Conservation (phyloP, 2,113 vertebrate genomes). For the Rhadina sibilatrix region DNA sequence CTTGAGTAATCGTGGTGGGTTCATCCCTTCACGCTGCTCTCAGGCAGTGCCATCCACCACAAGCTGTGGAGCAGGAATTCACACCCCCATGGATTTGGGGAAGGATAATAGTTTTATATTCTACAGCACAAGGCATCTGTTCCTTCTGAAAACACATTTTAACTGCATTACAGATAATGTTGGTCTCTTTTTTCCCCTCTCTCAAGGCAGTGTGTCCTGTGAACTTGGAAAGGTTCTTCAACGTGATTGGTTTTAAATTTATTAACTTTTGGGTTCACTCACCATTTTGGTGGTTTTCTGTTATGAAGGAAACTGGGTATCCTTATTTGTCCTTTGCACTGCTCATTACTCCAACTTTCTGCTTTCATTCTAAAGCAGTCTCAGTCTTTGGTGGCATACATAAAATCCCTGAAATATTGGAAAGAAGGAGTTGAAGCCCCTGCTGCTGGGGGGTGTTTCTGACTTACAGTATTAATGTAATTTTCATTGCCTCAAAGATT, state of each 20-base stretch:
- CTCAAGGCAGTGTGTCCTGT: background rate
- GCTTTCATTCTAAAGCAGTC: background rate
- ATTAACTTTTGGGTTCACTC: background rate
- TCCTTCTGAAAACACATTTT: background rate
- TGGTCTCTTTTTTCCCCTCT: background rate
- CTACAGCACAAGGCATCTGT: background rate
- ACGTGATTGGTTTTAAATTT: background rate
- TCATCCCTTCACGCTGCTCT: background rate
- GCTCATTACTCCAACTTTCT: background rate
- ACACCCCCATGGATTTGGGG: background rate
- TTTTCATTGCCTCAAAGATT: background rate
- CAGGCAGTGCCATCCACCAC: rapidly evolving
- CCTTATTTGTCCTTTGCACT: background rate
- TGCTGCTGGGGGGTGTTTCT: background rate
- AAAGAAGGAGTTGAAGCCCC: background rate
- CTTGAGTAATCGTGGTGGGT: background rate
- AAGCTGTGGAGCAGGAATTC: rapidly evolving
- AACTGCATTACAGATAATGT: background rate
- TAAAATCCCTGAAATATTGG: background rate
- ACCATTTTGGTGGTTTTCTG: background rate
- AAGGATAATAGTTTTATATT: background rate
- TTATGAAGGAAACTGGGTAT: background rate
- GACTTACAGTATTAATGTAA: background rate
- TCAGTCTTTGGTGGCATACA: background rate
- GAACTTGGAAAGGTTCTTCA: background rate